A percentile compares a stretch with the other conserved stretches of the same genome.
These are phyloP conservation scores for Salvelinus sp. DNA, from an alignment of 2,113 vertebrate genomes.

Conservation along the genomic window DNA sequence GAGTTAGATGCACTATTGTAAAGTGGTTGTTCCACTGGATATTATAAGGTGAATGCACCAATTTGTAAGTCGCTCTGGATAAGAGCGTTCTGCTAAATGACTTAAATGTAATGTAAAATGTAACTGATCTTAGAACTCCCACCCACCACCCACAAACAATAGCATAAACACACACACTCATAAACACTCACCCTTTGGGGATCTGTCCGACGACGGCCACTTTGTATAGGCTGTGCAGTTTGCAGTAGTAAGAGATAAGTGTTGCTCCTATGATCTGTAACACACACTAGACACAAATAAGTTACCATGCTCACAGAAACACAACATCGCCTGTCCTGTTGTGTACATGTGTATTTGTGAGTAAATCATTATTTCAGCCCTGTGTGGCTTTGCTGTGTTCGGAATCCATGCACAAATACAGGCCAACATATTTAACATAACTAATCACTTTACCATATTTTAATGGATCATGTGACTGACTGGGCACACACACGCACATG, in stretches of 20 bases:
- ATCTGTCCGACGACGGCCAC: constrained; percentile 84
- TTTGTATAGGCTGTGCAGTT: constrained; percentile 63
- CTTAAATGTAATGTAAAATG: too few species aligned
- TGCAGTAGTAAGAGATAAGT: constrained; percentile 74
- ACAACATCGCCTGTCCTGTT: neutral
- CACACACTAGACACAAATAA: neutral
- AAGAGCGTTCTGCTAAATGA: too few species aligned
- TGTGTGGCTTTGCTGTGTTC: neutral
- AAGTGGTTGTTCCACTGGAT: too few species aligned
- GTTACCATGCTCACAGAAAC: neutral
- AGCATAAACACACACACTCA: constrained; percentile 1
- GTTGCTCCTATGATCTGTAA: constrained; percentile 85
- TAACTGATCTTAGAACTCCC: too few species aligned
- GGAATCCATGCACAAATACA: neutral
- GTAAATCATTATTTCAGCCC: neutral
- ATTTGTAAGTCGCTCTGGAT: too few species aligned
- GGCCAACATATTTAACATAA: neutral
- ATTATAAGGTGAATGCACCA: too few species aligned
- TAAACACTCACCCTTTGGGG: constrained; percentile 81
- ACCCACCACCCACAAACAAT: neutral
- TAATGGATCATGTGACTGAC: neutral
- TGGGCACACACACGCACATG: too few species aligned
- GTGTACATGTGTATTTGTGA: neutral
- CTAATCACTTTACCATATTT: neutral
- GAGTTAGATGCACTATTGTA: too few species aligned